A percentile compares a stretch with the other conserved stretches of the same genome.
Conservation (phyloP, 1,140 invertebrate species). For the Schlechtendalia chinensis region DNA sequence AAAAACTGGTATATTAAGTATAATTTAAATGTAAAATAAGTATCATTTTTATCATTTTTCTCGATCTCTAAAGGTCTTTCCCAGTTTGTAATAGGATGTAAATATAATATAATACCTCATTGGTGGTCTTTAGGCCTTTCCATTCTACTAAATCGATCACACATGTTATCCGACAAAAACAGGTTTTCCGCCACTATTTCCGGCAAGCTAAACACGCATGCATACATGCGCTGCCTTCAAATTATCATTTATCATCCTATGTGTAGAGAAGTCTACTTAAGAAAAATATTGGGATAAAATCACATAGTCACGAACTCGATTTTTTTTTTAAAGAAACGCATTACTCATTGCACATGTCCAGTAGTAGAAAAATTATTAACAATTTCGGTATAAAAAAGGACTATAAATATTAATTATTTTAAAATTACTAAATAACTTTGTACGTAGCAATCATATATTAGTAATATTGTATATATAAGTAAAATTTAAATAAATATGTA, state of each 20-base stretch:
- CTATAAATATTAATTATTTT: conserved; percentile 1
- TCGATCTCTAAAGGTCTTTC: not conserved
- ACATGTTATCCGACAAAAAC: conserved; percentile 26
- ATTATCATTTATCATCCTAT: conserved; percentile 7
- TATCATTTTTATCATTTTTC: not conserved
- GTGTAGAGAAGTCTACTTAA: conserved; percentile 25
- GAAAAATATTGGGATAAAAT: conserved; percentile 32
- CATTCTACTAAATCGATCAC: conserved; percentile 21
- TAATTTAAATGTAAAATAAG: not conserved
- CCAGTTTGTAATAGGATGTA: not conserved
- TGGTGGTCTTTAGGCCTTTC: conserved; percentile 30
- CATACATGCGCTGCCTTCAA: conserved; percentile 37
- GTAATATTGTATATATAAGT: not conserved
- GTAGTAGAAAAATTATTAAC: conserved; percentile 3
- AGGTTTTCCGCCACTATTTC: conserved; percentile 41
- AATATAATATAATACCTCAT: conserved; percentile 7
- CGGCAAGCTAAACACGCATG: conserved; percentile 33
- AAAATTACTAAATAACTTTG: not conserved
- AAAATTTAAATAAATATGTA: too few species aligned
- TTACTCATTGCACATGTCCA: conserved; percentile 1
- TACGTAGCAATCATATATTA: not conserved
- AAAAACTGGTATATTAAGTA: not conserved
- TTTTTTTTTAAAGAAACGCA: not conserved
- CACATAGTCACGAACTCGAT: conserved; percentile 36
- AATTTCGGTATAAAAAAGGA: not conserved